A percentile compares a stretch with the other conserved stretches of the same genome.
These are phyloP conservation scores for Trachelus troglodyta DNA, from an alignment of 2,888 invertebrate genomes.

Conservation along the genomic window DNA sequence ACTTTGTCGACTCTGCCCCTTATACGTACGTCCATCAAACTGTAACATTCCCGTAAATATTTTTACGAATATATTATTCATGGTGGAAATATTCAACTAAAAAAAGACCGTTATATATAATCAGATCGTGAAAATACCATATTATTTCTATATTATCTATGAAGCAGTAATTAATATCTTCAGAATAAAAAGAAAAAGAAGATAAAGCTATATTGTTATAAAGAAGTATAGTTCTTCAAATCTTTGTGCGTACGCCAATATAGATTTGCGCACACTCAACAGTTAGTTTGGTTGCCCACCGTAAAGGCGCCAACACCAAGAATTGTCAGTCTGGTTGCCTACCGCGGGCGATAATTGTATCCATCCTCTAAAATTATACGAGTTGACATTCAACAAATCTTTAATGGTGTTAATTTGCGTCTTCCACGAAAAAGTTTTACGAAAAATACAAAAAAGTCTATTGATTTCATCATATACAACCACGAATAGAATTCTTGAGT, in stretches of 20 bases:
- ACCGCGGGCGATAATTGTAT: constrained; percentile 44
- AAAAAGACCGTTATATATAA: background rate
- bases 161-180: background rate
- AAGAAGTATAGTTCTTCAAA: background rate
- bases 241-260: background rate
- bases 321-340: constrained; percentile 52
- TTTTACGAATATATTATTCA: background rate
- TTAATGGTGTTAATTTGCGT: constrained; percentile 8
- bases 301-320: constrained; percentile 39
- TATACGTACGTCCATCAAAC: constrained; percentile 84
- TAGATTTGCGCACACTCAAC: constrained; percentile 32
- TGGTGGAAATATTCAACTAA: background rate
- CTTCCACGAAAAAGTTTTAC: constrained; percentile 1
- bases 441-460: background rate
- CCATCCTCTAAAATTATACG: constrained; percentile 23
- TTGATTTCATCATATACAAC: background rate
- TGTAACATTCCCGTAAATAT: constrained; percentile 62
- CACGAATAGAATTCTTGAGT: background rate
- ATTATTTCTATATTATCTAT: background rate
- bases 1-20: constrained; percentile 73
- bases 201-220: background rate
- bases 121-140: background rate
- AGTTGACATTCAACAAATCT: constrained; percentile 15
- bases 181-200: background rate
- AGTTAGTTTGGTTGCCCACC: constrained; percentile 36